Percentiles rank a stretch among this genome's conserved stretches.
Conservation (phyloP, 1,140 invertebrate genomes). For the Rhynchophorus ferrugineus region DNA sequence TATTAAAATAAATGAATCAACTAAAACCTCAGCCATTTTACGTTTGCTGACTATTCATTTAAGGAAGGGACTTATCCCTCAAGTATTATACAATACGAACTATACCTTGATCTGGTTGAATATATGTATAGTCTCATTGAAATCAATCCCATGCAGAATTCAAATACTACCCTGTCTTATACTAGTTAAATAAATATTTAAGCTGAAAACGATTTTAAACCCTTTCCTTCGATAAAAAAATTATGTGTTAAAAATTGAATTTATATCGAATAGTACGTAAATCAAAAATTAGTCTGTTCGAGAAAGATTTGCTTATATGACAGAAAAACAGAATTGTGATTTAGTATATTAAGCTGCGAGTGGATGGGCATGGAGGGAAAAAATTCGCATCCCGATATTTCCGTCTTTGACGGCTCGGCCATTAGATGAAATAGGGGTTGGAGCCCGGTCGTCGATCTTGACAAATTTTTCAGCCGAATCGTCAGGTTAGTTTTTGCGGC, state of each 20-base stretch:
- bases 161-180: no score
- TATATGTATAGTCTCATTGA: no score
- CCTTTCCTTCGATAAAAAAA: no score
- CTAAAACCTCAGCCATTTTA: no score
- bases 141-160: no score
- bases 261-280: not conserved
- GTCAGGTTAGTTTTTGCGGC: not conserved
- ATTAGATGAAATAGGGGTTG: not conserved
- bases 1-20: no score
- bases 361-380: not conserved
- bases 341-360: not conserved
- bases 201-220: not conserved
- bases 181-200: not conserved
- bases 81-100: no score
- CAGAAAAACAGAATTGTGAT: conserved; percentile 3
- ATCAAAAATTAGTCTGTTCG: not conserved
- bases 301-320: not conserved
- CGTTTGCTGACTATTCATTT: no score
- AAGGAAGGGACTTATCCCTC: no score
- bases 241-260: not conserved
- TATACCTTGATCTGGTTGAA: no score
- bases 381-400: not conserved
- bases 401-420: conserved; percentile 1
- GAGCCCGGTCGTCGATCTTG: not conserved
- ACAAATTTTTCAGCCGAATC: not conserved